Percentiles rank a stretch among this genome's conserved stretches.
phyloP scores from a whole-genome alignment of 2,888 invertebrate species.

The Hemaris fuciformis region DNA sequence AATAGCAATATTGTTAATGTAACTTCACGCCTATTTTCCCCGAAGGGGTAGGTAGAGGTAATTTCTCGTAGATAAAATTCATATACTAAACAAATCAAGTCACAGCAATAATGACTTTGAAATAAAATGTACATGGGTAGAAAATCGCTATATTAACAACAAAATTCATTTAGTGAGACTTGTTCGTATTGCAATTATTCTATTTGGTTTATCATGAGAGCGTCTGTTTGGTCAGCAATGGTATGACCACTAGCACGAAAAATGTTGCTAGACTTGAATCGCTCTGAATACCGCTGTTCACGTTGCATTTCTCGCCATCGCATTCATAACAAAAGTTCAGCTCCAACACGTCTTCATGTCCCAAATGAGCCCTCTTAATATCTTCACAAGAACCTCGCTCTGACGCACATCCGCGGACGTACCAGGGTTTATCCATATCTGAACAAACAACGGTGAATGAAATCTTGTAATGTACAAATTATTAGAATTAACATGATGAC shows the following conservation, averaged over 20 bases:
- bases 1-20: not conserved
- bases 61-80: too few relatives aligned
- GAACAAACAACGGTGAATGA: constrained; percentile 27
- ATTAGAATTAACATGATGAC: too few relatives aligned
- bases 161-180: constrained; percentile 10
- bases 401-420: constrained; percentile 60
- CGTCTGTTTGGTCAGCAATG: constrained; percentile 52
- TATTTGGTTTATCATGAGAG: constrained; percentile 36
- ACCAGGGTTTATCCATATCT: constrained; percentile 54
- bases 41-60: not conserved
- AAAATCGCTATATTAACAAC: constrained; percentile 31
- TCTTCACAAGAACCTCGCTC: constrained; percentile 61
- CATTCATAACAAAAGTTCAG: constrained; percentile 56
- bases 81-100: too few relatives aligned
- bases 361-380: constrained; percentile 42
- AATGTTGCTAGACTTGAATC: constrained; percentile 45
- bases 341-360: constrained; percentile 38
- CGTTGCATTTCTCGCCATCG: constrained; percentile 54
- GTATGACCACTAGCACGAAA: constrained; percentile 48
- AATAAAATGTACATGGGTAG: constrained; percentile 2
- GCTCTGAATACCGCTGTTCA: constrained; percentile 42
- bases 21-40: not conserved
- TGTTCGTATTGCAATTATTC: not conserved
- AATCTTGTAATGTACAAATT: too few relatives aligned
- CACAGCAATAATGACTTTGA: too few relatives aligned